Percentiles rank a stretch among this genome's conserved stretches.
These are phyloP conservation scores for Orius insidiosus DNA, from an alignment of 1,140 invertebrate species.

Conservation along the genomic window DNA sequence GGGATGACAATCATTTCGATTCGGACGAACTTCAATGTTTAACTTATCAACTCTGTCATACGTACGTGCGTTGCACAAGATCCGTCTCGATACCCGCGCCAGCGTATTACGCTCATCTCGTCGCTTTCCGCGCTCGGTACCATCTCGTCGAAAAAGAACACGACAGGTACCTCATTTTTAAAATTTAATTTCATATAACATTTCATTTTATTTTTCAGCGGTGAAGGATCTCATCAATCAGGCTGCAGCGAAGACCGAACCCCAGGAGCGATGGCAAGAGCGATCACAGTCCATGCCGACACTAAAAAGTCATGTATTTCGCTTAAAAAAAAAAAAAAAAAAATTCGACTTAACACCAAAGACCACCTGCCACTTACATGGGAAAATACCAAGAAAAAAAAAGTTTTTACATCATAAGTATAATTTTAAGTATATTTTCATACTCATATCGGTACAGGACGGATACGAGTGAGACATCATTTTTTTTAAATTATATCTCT, in stretches of 20 bases:
- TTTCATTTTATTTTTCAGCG: conserved; percentile 37
- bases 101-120: conserved; percentile 98
- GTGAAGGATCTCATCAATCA: conserved; percentile 94
- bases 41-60: conserved; percentile 98
- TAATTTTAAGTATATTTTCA: no score
- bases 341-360: no score
- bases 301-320: conserved; percentile 99
- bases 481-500: no score
- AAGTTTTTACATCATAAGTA: no score
- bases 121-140: conserved; percentile 96
- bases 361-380: no score
- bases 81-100: conserved; percentile 98
- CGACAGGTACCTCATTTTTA: no score
- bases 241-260: conserved; percentile 95
- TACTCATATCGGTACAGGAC: no score
- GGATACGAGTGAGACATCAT: no score
- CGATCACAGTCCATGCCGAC: conserved; percentile 97
- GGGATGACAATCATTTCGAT: conserved; percentile 98
- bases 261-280: conserved; percentile 90
- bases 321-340: conserved; percentile 43
- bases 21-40: conserved; percentile 97
- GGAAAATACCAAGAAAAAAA: no score
- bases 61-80: conserved; percentile 97
- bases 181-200: no score
- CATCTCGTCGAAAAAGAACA: conserved; percentile 99